Base-by-base conservation (phyloP, 2,797 vertebrate genomes). In the Micropoecilia bifurca region DNA sequence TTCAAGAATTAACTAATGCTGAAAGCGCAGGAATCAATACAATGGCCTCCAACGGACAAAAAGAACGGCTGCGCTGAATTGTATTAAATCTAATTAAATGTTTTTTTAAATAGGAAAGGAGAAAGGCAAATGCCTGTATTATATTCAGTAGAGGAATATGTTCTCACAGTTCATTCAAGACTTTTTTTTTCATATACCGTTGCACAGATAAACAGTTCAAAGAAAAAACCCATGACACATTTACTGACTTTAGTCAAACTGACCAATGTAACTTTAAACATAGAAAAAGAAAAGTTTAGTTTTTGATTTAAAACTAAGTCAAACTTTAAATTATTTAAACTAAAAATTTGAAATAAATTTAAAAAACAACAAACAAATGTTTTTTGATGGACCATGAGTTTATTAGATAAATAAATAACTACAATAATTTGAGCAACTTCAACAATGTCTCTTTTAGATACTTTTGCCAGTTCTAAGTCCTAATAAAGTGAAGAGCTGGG, bases 1-100 rank as follows among this genome's bases (percentile, higher is more conserved):
- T 90, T 74, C 74, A 63, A 74, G 68, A 79, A 83, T 85, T 84
- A 86, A 92, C 80, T 73, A 83, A 78, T 84, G 73, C 68, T 33
- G 47, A 89, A 83, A 79, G 3, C 28, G 71, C 36, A 2, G 78
- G 80, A 76, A 88, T 83, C 85, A 84, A 87, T 71, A 30, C 74
- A 85, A 76, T 59, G 12, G 66, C 74, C 78, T 89, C 79, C 76
- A 79, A 89, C 75, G 61, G 75, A 59, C 55, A 71, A 80, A 76
- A 80, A 85, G 74, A 43, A 69, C 2, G 16, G 45, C 39, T 33
- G 20, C 33, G 18, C 63, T 45, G 7, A 25, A 2, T 33, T 16
- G 8, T 71, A 75, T 57, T 20, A 20, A 71, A 74, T 69, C 74
- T 25, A 68, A 66, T 66, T 66, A 48, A 84, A 25, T 72, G 9